Evolutionary conservation across 1,140 invertebrate species (phyloP).

Genomic region (Chionoecetes opilio): DNA sequence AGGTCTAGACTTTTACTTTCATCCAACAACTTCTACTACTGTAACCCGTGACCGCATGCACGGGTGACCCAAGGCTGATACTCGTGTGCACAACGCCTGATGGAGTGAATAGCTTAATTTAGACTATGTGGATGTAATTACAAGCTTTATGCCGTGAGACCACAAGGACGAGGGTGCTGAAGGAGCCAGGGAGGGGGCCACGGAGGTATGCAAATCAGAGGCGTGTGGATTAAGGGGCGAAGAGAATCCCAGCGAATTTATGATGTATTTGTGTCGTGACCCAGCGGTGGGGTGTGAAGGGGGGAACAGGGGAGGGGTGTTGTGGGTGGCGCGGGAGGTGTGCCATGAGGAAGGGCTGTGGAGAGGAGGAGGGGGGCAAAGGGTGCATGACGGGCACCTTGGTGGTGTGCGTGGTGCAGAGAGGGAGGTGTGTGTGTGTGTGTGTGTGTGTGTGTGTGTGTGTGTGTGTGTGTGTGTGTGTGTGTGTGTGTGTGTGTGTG

Average conservation of each 20-base stretch:
- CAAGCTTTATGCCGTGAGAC: not conserved
- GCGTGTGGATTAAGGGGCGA: conserved; percentile 41
- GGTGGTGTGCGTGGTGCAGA: not conserved
- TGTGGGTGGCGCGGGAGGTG: not conserved
- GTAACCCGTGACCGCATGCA: not conserved
- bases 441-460: too few species aligned
- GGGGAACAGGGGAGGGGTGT: not conserved
- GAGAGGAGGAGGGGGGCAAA: conserved; percentile 1
- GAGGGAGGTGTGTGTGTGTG: too few species aligned
- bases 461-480: not conserved
- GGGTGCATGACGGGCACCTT: not conserved
- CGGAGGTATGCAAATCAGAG: conserved; percentile 7
- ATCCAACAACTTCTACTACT: not conserved
- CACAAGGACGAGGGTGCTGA: not conserved
- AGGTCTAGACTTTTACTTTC: conserved; percentile 1
- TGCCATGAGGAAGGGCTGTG: not conserved
- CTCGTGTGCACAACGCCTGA: not conserved
- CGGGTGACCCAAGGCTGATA: not conserved
- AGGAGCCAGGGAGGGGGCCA: not conserved
- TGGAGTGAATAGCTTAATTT: conserved; percentile 35
- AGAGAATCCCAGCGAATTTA: conserved; percentile 39
- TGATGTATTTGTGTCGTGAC: conserved; percentile 52
- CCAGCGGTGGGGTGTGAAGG: not conserved
- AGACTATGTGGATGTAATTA: conserved; percentile 1
- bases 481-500: conserved; percentile 18